A percentile compares a stretch with the other conserved stretches of the same genome.
These are phyloP conservation scores for Phoenicopterus ruber DNA, from an alignment of 2,113 vertebrate species.

Conservation along the genomic window DNA sequence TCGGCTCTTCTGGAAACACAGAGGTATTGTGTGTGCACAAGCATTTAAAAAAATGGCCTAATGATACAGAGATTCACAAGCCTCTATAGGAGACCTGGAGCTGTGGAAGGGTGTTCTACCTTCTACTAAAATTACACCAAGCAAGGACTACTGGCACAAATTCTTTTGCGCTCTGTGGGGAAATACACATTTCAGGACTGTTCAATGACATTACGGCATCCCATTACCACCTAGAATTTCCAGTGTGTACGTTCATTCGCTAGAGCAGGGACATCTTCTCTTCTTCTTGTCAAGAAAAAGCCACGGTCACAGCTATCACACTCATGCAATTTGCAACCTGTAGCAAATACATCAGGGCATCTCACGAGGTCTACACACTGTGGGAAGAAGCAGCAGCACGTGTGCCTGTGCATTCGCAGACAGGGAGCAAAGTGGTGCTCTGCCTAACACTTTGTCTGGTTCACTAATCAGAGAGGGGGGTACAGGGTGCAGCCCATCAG, in stretches of 20 bases:
- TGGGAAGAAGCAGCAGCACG: background rate
- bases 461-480: background rate
- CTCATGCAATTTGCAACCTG: background rate
- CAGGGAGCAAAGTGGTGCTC: background rate
- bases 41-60: background rate
- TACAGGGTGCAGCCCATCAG: background rate
- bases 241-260: background rate
- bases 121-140: background rate
- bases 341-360: background rate
- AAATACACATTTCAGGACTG: background rate
- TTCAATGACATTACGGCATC: background rate
- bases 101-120: background rate
- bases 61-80: background rate
- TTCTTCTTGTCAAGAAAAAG: background rate
- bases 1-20: background rate
- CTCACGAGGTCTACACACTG: background rate
- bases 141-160: background rate
- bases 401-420: background rate
- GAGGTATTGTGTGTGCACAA: accelerated
- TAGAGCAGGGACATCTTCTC: background rate
- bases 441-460: background rate
- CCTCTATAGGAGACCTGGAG: background rate
- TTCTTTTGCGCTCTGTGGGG: background rate
- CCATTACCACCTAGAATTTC: background rate
- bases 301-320: background rate